A percentile compares a stretch with the other conserved stretches of the same genome.
phyloP scores from a whole-genome alignment of 2,888 invertebrate species.

The Lissonota sp. region DNA sequence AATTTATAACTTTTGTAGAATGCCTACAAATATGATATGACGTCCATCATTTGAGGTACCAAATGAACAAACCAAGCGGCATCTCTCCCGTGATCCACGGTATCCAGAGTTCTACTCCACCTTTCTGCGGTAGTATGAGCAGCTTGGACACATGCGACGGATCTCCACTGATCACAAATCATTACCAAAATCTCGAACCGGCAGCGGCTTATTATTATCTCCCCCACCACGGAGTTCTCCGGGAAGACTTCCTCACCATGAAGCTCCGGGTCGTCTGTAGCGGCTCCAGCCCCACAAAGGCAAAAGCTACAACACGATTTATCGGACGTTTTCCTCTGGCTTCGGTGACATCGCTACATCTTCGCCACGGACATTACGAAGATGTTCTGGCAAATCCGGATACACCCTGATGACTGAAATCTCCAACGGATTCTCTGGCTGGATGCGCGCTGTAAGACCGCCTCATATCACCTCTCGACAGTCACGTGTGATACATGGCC shows the following conservation, averaged over 20 bases:
- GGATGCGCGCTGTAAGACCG: too few species aligned
- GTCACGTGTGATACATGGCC: not conserved
- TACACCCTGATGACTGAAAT: constrained; percentile 31
- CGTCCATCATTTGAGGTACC: too few species aligned
- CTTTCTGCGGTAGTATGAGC: too few species aligned
- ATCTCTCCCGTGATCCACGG: too few species aligned
- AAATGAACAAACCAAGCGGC: too few species aligned
- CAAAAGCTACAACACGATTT: constrained; percentile 9
- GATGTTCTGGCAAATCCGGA: constrained; percentile 27
- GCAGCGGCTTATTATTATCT: not conserved
- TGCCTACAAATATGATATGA: too few species aligned
- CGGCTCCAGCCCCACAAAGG: constrained; percentile 13
- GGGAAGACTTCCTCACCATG: not conserved
- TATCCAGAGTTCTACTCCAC: too few species aligned
- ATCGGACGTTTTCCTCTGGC: constrained; percentile 13
- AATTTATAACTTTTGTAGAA: too few species aligned
- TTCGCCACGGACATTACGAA: constrained; percentile 45
- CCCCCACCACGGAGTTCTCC: not conserved
- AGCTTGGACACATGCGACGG: too few species aligned
- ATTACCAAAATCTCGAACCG: too few species aligned
- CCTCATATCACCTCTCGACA: not conserved
- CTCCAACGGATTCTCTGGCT: constrained; percentile 30
- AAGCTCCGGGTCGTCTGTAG: not conserved
- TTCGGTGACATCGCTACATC: not conserved
- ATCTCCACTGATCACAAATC: too few species aligned